Base-by-base conservation (phyloP, 1,140 invertebrate genomes). In the Hypsibius dujardini region DNA sequence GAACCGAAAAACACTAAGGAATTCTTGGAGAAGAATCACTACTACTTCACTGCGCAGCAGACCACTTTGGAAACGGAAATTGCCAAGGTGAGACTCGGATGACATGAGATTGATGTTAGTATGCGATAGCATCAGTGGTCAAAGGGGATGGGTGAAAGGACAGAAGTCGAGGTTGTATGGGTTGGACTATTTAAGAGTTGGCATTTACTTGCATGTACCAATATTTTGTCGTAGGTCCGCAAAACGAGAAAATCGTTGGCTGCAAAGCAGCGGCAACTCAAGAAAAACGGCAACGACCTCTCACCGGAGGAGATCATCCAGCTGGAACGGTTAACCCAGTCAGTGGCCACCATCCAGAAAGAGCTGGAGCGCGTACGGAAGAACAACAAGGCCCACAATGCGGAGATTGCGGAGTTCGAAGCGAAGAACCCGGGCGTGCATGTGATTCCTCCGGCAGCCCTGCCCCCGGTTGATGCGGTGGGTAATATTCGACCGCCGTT, bases 231-330 rank as follows among this genome's bases (percentile, higher is more conserved):
- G 28, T 28, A 28, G 80, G 82, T 91, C 47, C 82, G 90, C 72
- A 93, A 92, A 71, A 82, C 84, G 85, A 76, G 86, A 86, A 84
- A 93, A 87, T 92, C 87, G 73, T 82, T 95, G 75, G 93, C 92
- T 78, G 92, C 90, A 76, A 92, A 91, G 79, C 89, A 92, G 79
- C 83, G 92, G 74, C 88, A 90, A 76, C 81, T 92, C 72, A 83
- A 86, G 50, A 92, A 92, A 79, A 87, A 88, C 73, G 88, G 88
- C 2, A 87, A 87, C 76, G 87, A 92, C 78, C 78, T 95, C 70
- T 82, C 84, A 73, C 88, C 89, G 67, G 83, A 81, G 70, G 92
- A 96, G 79, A 85, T 87, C 0, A 81, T 83, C 1, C 90, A 94
- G 77, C 79, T 96, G 70, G 87, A 88, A 73, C 82, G 89, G 70